Evolutionary conservation across 2,113 vertebrate species (phyloP).

Genomic region (Orientallactaga bullata): DNA sequence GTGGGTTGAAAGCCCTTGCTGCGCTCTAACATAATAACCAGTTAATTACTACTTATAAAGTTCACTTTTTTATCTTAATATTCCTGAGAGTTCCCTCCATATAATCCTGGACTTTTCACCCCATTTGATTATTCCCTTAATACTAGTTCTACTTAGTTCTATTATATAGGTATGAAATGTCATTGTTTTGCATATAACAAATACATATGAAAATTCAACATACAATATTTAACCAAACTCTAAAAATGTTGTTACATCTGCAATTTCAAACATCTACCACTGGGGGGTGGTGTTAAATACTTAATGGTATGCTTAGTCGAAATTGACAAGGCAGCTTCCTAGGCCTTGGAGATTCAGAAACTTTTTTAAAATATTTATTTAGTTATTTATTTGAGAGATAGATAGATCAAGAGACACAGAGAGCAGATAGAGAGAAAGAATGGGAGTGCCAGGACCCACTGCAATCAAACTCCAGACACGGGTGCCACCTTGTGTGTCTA

Average conservation of each 20-base stretch:
- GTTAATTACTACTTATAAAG: slow-evolving; percentile 63
- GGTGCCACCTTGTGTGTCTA: too few species aligned
- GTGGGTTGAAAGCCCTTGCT: not conserved
- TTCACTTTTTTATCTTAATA: slow-evolving; percentile 65
- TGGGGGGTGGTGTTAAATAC: slow-evolving; percentile 22
- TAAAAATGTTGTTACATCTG: not conserved
- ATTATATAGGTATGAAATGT: not conserved
- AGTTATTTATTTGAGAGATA: too few species aligned
- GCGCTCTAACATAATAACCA: slow-evolving; percentile 33
- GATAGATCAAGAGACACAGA: too few species aligned
- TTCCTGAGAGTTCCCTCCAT: slow-evolving; percentile 56
- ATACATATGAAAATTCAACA: not conserved
- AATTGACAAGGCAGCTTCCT: not conserved
- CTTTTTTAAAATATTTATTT: not conserved
- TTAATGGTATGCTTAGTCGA: not conserved
- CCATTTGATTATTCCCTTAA: slow-evolving; percentile 35
- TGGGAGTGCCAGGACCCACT: too few species aligned
- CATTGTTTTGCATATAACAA: slow-evolving; percentile 22
- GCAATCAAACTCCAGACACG: too few species aligned
- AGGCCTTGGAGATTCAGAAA: not conserved
- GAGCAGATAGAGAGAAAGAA: too few species aligned
- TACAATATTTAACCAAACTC: not conserved
- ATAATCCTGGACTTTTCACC: slow-evolving; percentile 39
- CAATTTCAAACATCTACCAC: slow-evolving; percentile 35
- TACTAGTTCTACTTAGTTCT: not conserved